A percentile compares a stretch with the other conserved stretches of the same genome.
Evolutionary conservation across 2,888 invertebrate species (phyloP).

Genomic region (Zele albiditarsus): DNA sequence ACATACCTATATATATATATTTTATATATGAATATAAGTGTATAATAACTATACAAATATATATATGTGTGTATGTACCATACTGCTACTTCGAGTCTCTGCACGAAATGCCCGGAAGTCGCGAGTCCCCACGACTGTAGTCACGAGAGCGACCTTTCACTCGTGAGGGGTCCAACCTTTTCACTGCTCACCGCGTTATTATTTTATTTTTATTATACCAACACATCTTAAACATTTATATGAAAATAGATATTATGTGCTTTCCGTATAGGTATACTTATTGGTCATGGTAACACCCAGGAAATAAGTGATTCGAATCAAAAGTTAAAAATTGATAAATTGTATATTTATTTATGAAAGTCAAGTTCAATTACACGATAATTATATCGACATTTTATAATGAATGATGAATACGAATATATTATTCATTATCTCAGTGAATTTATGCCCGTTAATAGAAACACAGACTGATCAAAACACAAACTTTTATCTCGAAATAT

Average conservation of each 20-base stretch:
- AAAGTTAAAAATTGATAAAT: too few species aligned
- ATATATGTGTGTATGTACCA: background rate
- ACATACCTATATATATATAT: background rate
- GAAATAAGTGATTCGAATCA: too few species aligned
- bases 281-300: too few species aligned
- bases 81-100: background rate
- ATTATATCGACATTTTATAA: too few species aligned
- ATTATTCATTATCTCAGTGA: too few species aligned
- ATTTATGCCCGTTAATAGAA: too few species aligned
- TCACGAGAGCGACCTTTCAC: conserved; percentile 32
- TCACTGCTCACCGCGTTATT: background rate
- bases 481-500: too few species aligned
- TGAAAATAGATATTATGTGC: background rate
- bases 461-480: too few species aligned
- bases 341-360: too few species aligned
- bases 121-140: conserved; percentile 10
- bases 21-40: background rate
- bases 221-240: background rate
- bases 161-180: conserved; percentile 20
- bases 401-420: too few species aligned
- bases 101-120: conserved; percentile 38
- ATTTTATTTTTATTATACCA: background rate
- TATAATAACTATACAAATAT: background rate
- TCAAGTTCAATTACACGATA: too few species aligned
- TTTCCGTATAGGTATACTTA: too few species aligned